These are phyloP conservation scores for Nesidiocoris tenuis DNA, from an alignment of 2,888 invertebrate species.

Conservation along the genomic window DNA sequence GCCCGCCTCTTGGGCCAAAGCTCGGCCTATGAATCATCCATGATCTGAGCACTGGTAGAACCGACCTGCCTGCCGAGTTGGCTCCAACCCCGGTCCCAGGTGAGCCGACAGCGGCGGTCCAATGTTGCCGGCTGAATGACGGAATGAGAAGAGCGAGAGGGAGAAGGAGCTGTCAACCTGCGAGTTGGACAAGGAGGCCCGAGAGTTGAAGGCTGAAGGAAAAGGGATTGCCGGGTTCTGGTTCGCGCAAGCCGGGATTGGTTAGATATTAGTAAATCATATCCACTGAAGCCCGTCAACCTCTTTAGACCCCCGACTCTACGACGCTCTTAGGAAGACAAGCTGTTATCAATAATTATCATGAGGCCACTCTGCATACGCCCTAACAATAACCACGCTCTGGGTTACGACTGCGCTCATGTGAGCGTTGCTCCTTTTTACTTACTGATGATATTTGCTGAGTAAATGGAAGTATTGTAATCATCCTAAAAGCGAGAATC, in stretches of 20 bases:
- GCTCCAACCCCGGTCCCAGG: not conserved
- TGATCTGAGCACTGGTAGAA: not conserved
- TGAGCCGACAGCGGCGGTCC: not conserved
- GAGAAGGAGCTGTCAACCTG: too few species aligned
- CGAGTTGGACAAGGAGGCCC: not conserved
- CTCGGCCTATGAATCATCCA: not conserved
- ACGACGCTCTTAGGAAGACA: not conserved
- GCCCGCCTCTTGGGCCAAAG: not conserved
- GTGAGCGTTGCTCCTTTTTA: too few species aligned
- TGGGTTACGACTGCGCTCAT: too few species aligned
- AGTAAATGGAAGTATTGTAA: too few species aligned
- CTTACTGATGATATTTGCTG: too few species aligned
- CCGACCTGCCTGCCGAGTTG: not conserved
- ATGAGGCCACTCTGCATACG: too few species aligned
- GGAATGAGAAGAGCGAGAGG: not conserved
- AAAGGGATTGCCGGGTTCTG: not conserved
- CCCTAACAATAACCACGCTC: too few species aligned
- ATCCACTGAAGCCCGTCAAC: slow-evolving; percentile 5
- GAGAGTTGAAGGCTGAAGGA: not conserved
- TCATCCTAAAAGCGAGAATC: too few species aligned
- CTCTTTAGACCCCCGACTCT: not conserved
- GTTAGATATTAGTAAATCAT: slow-evolving; percentile 21
- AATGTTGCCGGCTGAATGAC: not conserved
- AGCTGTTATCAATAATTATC: not conserved
- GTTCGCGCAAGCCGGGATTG: not conserved